Conservation (phyloP, 2,113 vertebrate genomes). For the Pterocles gutturalis region DNA sequence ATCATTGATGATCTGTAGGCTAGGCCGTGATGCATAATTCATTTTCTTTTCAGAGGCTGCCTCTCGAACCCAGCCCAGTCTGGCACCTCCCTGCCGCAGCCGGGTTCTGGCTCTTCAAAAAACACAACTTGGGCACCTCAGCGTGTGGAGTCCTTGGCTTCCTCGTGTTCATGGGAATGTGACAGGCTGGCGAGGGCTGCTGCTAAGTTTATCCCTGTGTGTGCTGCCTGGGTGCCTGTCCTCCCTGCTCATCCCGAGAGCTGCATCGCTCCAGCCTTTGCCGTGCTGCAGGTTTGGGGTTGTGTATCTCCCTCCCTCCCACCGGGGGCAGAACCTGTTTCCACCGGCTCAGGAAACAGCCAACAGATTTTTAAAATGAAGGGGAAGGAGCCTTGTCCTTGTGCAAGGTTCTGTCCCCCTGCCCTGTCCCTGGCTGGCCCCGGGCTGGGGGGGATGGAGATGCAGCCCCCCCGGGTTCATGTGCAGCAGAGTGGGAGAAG, state of each 20-base stretch:
- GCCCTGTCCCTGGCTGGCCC: rapidly evolving
- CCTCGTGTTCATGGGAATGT: not conserved
- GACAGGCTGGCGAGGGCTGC: not conserved
- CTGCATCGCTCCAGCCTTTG: rapidly evolving
- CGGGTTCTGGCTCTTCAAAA: not conserved
- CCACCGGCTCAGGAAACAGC: not conserved
- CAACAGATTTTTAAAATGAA: not conserved
- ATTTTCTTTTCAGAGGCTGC: not conserved
- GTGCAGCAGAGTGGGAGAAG: rapidly evolving
- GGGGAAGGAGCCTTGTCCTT: rapidly evolving
- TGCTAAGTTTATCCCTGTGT: slow-evolving; percentile 11
- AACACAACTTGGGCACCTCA: not conserved
- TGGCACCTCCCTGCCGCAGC: not conserved
- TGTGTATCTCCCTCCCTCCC: not conserved
- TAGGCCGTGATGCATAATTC: slow-evolving; percentile 73
- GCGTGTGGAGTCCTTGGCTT: not conserved
- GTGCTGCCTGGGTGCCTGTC: not conserved
- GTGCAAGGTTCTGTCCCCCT: not conserved
- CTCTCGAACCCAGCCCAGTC: not conserved
- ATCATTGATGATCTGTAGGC: slow-evolving; percentile 58
- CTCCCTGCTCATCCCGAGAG: not conserved
- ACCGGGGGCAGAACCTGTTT: not conserved
- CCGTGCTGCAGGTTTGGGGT: not conserved
- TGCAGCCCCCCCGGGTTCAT: rapidly evolving
- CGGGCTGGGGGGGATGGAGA: rapidly evolving